Conservation (phyloP, 2,888 invertebrate species). For the Aquatica leii region DNA sequence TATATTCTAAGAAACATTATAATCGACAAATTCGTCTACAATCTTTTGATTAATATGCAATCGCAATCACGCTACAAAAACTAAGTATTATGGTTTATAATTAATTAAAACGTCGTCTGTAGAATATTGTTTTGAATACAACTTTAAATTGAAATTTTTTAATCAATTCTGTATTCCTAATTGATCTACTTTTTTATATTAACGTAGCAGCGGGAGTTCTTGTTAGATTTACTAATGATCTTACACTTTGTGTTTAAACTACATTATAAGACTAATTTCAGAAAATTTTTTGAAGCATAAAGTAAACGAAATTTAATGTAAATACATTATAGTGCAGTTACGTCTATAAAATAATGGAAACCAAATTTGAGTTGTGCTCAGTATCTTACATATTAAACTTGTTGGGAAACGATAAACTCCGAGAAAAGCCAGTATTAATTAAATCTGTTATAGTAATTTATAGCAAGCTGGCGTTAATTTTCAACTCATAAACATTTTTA, state of each 20-base stretch:
- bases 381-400: constrained; percentile 38
- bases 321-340: constrained; percentile 29
- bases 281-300: constrained; percentile 15
- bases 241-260: not conserved
- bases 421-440: constrained; percentile 53
- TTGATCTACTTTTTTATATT: not conserved
- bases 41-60: too few relatives aligned
- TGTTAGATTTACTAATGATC: not conserved
- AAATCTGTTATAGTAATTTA: constrained; percentile 60
- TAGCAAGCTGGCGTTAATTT: constrained; percentile 57
- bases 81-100: too few relatives aligned
- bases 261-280: constrained; percentile 10
- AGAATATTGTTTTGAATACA: too few relatives aligned
- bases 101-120: too few relatives aligned
- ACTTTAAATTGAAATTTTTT: too few relatives aligned
- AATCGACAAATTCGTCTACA: too few relatives aligned
- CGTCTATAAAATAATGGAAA: constrained; percentile 33
- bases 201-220: not conserved
- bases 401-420: constrained; percentile 37
- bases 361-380: constrained; percentile 35
- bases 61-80: too few relatives aligned
- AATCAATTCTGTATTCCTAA: too few relatives aligned
- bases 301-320: constrained; percentile 18
- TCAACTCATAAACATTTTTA: constrained; percentile 59
- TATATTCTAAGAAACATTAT: too few relatives aligned